phyloP scores from a whole-genome alignment of 2,888 invertebrate species.

The Arrhopalites spinosus region DNA sequence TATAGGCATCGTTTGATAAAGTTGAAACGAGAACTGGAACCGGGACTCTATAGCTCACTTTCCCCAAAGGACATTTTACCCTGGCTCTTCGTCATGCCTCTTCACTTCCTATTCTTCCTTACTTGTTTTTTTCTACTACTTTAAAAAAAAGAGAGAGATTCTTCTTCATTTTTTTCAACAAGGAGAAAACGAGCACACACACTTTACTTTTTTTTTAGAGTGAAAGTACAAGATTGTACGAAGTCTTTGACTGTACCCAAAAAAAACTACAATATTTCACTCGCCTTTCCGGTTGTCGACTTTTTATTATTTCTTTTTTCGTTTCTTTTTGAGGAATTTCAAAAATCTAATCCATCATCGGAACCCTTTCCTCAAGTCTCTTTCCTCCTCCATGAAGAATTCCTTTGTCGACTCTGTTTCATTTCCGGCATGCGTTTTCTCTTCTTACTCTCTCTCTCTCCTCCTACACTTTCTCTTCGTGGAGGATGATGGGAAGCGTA shows the following conservation, averaged over 20 bases:
- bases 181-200: too few species aligned
- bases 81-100: neutral
- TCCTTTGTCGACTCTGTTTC: neutral
- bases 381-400: neutral
- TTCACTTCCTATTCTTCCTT: slow-evolving; percentile 1
- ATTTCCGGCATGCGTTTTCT: neutral
- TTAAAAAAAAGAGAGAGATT: neutral
- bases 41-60: neutral
- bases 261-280: slow-evolving; percentile 10
- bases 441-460: neutral
- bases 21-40: neutral
- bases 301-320: slow-evolving; percentile 1
- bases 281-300: neutral
- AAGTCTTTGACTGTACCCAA: neutral
- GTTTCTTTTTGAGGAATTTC: slow-evolving; percentile 1
- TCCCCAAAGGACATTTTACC: slow-evolving; percentile 6
- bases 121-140: neutral
- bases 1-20: neutral
- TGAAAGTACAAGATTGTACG: too few species aligned
- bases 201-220: neutral
- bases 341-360: slow-evolving; percentile 11
- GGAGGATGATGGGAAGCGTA: too few species aligned
- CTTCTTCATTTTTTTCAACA: too few species aligned
- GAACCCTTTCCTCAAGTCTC: neutral
- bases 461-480: neutral